Conservation (phyloP, 2,113 vertebrate genomes). For the Mus spicilegus region DNA sequence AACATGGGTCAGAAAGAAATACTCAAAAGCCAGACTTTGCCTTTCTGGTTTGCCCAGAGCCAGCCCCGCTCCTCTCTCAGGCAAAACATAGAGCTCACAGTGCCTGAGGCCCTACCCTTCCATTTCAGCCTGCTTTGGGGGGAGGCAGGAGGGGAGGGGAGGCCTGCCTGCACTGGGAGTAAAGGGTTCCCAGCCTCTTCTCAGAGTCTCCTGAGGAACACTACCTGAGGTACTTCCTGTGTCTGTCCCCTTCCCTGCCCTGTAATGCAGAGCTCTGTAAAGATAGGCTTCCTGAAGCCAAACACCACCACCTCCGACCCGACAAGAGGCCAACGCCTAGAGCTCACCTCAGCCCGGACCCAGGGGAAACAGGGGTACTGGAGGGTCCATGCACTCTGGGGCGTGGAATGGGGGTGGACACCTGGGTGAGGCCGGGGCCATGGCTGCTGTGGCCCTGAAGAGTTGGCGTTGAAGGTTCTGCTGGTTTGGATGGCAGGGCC, state of each 20-base stretch:
- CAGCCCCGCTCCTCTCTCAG: neutral
- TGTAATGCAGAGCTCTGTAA: neutral
- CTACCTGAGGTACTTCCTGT: neutral
- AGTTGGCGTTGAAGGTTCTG: neutral
- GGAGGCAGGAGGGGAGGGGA: too few relatives aligned
- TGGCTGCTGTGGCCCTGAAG: neutral
- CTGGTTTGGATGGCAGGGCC: neutral
- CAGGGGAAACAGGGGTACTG: neutral
- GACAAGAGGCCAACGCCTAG: rapidly evolving
- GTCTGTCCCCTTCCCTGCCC: neutral
- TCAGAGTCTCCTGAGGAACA: neutral
- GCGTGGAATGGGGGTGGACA: neutral
- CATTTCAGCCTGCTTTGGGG: too few relatives aligned
- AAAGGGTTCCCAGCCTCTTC: neutral
- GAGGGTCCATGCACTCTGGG: neutral
- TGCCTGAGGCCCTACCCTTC: neutral
- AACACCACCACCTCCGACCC: neutral
- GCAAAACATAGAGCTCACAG: neutral
- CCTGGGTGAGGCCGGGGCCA: rapidly evolving
- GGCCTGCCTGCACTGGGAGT: neutral
- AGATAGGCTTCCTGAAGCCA: neutral
- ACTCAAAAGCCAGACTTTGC: neutral
- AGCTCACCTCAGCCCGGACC: slow-evolving; percentile 53
- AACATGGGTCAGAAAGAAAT: neutral
- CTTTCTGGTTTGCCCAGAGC: neutral